Base-by-base conservation (phyloP, 2,113 vertebrate genomes). In the Paraplagusia blochii region DNA sequence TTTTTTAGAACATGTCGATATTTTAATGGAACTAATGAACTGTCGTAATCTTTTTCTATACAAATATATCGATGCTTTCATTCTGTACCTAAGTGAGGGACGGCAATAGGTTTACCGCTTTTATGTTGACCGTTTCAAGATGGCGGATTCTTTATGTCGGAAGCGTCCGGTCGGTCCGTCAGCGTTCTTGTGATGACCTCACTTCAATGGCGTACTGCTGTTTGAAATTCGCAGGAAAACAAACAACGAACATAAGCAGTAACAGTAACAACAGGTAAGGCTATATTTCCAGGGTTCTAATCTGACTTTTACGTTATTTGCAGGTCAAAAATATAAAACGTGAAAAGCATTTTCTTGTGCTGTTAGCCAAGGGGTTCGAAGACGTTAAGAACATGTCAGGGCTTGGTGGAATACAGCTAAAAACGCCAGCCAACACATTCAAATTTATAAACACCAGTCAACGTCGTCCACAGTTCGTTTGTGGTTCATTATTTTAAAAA, bases 141-240 rank as follows among this genome's bases (percentile, higher is more conserved):
- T 74, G 76, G 63, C 42, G 52, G 63, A 39, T 53, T 35, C 11
- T 5, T 14, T 11, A 13, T 13, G 53, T 14, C 18, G 3, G 1
- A 5, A 2, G 48, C 43, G 67, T 86, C 77, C 77, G 76, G 76
- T 72, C 68, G 48, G 61, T 38, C 66, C 72, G 54, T 72, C 53
- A 46, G 52, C 55, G 44, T 1, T 11, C 46, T 36, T 77, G 62
- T 57, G 16, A 57, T 63, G 72, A 81, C 63, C 76, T 80, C 67
- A 67, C 48, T 34, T 16, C 22, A 36, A 83, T 69, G 72, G 38
- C 67, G 58, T 34, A 34, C 9, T 29, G 53, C 38, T 66, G 29
- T 39, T 71, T 34, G 67, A 54, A 52, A 40, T 40, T 63, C 50
- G 47, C n/a, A 29, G 7, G 45, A 15, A 47, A 53, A 40, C 16